Conservation (phyloP, 2,888 invertebrate species). For the Prenolepis imparis region DNA sequence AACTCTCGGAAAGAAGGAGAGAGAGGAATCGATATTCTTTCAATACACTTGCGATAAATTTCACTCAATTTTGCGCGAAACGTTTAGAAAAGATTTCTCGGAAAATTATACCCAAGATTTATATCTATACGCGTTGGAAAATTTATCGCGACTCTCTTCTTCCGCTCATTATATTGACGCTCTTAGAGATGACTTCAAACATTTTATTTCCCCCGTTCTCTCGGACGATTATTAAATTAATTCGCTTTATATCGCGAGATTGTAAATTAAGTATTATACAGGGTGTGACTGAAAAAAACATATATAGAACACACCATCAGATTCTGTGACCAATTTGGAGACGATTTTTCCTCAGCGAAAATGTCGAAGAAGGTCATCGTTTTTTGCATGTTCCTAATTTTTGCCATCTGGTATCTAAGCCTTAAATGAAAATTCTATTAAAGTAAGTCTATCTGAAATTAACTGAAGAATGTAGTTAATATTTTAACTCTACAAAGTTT, state of each 20-base stretch:
- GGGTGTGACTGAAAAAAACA: too few species aligned
- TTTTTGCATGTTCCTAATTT: too few species aligned
- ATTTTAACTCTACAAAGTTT: too few species aligned
- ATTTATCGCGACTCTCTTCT: background rate
- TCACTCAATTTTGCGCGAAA: background rate
- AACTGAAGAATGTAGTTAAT: too few species aligned
- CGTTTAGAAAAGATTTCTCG: background rate
- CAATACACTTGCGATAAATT: background rate
- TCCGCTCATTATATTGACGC: background rate
- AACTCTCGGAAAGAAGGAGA: background rate
- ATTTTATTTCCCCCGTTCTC: background rate
- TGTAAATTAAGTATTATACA: background rate
- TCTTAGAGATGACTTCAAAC: background rate
- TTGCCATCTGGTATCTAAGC: too few species aligned
- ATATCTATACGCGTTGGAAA: background rate
- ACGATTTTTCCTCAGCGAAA: too few species aligned
- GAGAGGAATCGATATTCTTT: conserved; percentile 9
- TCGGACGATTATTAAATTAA: background rate
- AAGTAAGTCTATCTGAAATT: too few species aligned
- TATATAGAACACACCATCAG: too few species aligned
- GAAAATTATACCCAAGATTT: background rate
- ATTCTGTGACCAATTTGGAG: too few species aligned
- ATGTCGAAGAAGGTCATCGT: too few species aligned
- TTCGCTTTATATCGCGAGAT: background rate
- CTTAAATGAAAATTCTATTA: too few species aligned